These are phyloP conservation scores for Dichetophora obliterata DNA, from an alignment of 2,888 invertebrate genomes.

Conservation along the genomic window DNA sequence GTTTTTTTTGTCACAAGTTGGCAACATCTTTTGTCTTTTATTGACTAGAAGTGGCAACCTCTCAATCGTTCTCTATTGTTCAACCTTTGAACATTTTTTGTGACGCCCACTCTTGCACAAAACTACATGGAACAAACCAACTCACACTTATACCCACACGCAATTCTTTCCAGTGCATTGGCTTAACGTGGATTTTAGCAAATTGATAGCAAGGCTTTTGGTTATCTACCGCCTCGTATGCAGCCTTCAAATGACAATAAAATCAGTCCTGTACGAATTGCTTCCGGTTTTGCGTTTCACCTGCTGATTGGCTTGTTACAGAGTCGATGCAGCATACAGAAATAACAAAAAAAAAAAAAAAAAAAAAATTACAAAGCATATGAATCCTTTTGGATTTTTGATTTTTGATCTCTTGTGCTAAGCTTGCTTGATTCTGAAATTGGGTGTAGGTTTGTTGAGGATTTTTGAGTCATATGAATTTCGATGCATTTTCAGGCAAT, in stretches of 20 bases:
- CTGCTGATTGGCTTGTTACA: not conserved
- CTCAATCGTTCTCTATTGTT: not conserved
- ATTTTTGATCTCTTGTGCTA: not conserved
- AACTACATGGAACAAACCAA: too few species aligned
- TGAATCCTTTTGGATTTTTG: not conserved
- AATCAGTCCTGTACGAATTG: not conserved
- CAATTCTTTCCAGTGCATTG: not conserved
- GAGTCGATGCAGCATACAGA: not conserved
- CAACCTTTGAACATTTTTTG: too few species aligned
- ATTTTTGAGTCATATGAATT: too few species aligned
- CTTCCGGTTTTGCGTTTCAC: not conserved
- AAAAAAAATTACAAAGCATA: not conserved
- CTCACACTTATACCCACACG: too few species aligned
- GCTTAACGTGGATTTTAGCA: constrained; percentile 17
- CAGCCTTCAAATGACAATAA: not conserved
- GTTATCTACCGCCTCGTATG: not conserved
- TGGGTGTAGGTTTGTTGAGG: too few species aligned
- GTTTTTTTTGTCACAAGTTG: not conserved
- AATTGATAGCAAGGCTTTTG: constrained; percentile 32
- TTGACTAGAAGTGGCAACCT: not conserved
- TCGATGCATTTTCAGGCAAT: not conserved
- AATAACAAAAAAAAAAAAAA: not conserved
- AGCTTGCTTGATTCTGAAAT: not conserved
- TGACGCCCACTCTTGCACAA: too few species aligned
- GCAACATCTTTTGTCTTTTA: not conserved